Conservation (phyloP, 2,113 vertebrate genomes). For the Calidris pygmaea region DNA sequence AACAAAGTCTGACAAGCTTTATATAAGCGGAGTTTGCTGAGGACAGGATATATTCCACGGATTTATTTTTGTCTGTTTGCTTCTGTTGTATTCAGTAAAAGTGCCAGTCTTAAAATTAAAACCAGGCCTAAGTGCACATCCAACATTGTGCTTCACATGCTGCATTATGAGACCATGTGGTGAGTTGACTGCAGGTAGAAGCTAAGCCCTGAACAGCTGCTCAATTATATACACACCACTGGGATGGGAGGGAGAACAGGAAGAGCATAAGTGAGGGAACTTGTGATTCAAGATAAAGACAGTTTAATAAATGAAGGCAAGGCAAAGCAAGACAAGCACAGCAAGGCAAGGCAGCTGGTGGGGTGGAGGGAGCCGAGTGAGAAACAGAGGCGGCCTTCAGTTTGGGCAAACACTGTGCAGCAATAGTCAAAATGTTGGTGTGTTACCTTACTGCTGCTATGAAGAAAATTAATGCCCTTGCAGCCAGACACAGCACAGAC, state of each 20-base stretch:
- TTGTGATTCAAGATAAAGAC: not conserved
- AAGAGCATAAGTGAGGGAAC: not conserved
- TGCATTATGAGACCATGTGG: too few species aligned
- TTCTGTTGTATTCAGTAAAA: not conserved
- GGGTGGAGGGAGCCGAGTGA: not conserved
- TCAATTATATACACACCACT: accelerated
- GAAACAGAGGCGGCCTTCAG: not conserved
- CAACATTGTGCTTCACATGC: not conserved
- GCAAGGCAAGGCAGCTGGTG: not conserved
- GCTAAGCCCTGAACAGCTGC: not conserved
- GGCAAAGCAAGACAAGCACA: not conserved
- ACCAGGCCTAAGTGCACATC: not conserved
- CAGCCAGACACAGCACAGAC: not conserved
- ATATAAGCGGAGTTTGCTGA: not conserved
- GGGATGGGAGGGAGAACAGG: not conserved
- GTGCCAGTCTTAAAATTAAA: not conserved
- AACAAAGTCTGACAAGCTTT: not conserved
- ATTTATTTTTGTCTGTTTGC: not conserved
- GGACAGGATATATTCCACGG: not conserved
- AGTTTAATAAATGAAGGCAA: not conserved
- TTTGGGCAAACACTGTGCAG: not conserved
- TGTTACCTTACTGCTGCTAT: not conserved
- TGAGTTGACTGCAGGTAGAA: not conserved
- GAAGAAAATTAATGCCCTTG: not conserved
- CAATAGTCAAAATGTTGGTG: not conserved